Evolutionary conservation across 2,888 invertebrate species (phyloP), one percentile per base, ranked within the genome.

Genomic region (Drosophila emarginata): DNA sequence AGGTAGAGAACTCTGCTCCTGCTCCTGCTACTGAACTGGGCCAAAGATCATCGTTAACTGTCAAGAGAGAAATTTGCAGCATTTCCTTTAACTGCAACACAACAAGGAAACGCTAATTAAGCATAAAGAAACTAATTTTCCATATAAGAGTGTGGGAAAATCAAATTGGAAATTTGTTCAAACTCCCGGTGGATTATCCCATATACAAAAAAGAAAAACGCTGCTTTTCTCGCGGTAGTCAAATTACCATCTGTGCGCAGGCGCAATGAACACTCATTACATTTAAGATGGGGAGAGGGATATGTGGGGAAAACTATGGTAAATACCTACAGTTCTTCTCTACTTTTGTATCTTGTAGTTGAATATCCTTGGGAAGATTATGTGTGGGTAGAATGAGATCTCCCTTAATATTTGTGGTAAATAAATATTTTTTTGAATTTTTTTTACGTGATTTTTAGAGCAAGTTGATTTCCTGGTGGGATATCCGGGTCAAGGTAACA

Each of bases 181-280:
- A 39, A 67, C 66, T 79, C 76, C 76, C 70, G 72, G 65, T 78
- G 84, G 77, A 74, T 81, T 74, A 77, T 66, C 45, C 51, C 15
- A 54, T 50, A 32, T 32, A 32, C 32, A 32, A 11, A 45, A 45
- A 45, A 45, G 11, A 11, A 45, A 45, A 45, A 45, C 45, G 45
- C 45, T 67, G 65, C 63, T 51, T 70, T 82, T 89, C 89, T 89
- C 89, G 89, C 89, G 89, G 89, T 89, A 88, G 89, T 89, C 89
- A 83, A 80, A 87, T 89, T 89, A 89, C 89, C 51, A 39, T 26
- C 72, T 88, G 84, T 53, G 67, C 71, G 51, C 84, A 85, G 74
- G 77, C 85, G 74, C 54, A 59, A 56, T 26, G 32, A 28, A 67
- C 28, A 52, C 58, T 52, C 15, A 52, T n/a, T 59, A 15, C 53